Evolutionary conservation across 2,797 vertebrate species (phyloP), one percentile per base, ranked within the genome.

Genomic region (Myotis planiceps): DNA sequence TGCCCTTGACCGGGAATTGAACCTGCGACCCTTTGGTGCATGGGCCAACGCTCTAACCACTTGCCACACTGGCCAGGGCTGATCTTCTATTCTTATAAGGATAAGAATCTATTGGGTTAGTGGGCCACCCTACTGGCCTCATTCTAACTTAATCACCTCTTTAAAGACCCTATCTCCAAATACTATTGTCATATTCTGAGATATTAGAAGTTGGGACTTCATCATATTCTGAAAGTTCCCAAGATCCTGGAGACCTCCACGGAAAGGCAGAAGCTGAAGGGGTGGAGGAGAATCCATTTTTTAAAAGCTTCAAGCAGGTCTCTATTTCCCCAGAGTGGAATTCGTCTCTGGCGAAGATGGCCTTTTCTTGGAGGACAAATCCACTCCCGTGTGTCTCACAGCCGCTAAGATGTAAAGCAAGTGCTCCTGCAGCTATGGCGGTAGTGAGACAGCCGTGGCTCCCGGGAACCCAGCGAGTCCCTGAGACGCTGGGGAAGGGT

Each of bases 321-420:
- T 90, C 32, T 68, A 15, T 69, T 94, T 72, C 55, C 76, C 14
- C 19, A 79, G 72, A 69, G 29, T 29, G 84, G 19, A 45, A 88
- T 65, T 95, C 16, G 42, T 51, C 74, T 79, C 71, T 65, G 23
- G 32, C 78, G 29, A 79, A 91, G 65, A 91, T 1, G 71, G 60
- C 34, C 14, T 96, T 85, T 95, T 91, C n/a, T 34, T 51, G 88
- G 65, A 81, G 37, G 60, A 83, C 72, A 65, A 83, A 88, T 71
- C 37, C 47, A 53, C 84, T 23, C 60, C 60, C 19, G 0, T 37
- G 16, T 25, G n/a, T 47, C 58, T 92, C 81, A 6, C 9, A 53
- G n/a, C 25, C 42, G 39, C 75, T 49, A 94, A 55, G 55, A 88
- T 14, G 21, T n/a, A 88, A 90, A 90, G 66, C 42, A 87, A 78